phyloP scores from a whole-genome alignment of 1,140 invertebrate genomes.

The Pygmarrhopalites habei region DNA sequence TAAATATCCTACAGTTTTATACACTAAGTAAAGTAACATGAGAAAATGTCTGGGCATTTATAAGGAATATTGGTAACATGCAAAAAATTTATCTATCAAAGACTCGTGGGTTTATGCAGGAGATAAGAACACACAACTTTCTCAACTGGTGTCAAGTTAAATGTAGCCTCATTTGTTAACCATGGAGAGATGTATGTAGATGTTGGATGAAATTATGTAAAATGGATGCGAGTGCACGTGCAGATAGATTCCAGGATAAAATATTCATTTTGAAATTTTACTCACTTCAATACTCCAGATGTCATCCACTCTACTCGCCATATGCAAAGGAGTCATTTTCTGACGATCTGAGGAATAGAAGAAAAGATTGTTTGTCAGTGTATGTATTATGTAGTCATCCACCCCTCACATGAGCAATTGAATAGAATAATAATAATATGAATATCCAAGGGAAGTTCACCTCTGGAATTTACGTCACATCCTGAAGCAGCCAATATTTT shows the following conservation, averaged over 20 bases:
- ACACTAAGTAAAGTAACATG: no score
- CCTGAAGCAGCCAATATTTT: conserved; percentile 28
- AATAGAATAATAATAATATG: not conserved
- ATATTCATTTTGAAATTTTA: not conserved
- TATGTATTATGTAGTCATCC: no score
- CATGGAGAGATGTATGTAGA: not conserved
- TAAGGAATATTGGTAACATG: no score
- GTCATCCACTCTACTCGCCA: conserved; percentile 37
- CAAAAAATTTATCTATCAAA: not conserved
- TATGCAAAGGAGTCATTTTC: conserved; percentile 39
- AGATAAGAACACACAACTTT: not conserved
- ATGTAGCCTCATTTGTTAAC: not conserved
- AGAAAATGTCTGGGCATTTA: no score
- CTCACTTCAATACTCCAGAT: conserved; percentile 39
- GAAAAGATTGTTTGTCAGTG: no score
- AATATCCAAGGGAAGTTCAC: not conserved
- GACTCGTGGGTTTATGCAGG: not conserved
- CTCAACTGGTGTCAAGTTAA: not conserved
- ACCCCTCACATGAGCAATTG: no score
- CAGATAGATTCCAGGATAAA: not conserved
- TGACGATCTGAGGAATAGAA: conserved; percentile 32
- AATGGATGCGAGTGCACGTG: not conserved
- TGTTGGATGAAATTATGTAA: no score
- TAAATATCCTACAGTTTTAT: no score
- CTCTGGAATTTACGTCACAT: conserved; percentile 36